phyloP scores from a whole-genome alignment of 1,140 invertebrate genomes.

The Lamellibrachia luymesi region DNA sequence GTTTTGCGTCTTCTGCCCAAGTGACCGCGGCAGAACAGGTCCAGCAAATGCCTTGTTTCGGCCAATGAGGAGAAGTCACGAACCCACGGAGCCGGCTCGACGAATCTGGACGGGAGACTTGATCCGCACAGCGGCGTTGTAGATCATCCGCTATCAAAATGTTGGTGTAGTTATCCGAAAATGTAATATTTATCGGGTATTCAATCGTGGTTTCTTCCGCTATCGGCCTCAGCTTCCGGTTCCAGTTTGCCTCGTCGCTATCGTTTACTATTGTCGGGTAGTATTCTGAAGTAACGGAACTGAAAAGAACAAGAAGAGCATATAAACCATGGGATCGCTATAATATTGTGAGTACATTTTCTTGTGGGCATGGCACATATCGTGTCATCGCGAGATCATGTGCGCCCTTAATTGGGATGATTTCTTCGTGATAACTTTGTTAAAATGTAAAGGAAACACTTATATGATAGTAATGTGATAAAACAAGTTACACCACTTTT shows the following conservation, averaged over 20 bases:
- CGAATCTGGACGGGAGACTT: not conserved
- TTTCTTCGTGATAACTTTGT: too few species aligned
- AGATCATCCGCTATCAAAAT: not conserved
- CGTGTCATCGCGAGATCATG: not conserved
- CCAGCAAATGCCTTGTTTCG: not conserved
- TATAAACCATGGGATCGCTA: not conserved
- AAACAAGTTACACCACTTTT: too few species aligned
- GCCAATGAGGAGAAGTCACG: too few species aligned
- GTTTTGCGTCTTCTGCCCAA: not conserved
- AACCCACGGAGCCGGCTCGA: not conserved
- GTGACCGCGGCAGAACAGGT: not conserved
- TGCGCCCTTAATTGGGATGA: too few species aligned
- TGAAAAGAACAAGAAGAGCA: not conserved
- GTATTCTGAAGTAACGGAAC: not conserved
- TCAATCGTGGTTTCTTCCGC: not conserved
- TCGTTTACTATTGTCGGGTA: not conserved
- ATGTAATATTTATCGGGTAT: not conserved
- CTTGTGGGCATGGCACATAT: not conserved
- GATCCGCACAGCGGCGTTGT: not conserved
- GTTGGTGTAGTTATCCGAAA: not conserved
- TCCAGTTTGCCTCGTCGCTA: not conserved
- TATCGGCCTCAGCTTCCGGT: not conserved
- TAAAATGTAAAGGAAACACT: too few species aligned
- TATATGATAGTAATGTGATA: too few species aligned
- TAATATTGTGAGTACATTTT: not conserved